Evolutionary conservation across 1,140 invertebrate genomes (phyloP).

Genomic region (Ceratosolen solmsi): DNA sequence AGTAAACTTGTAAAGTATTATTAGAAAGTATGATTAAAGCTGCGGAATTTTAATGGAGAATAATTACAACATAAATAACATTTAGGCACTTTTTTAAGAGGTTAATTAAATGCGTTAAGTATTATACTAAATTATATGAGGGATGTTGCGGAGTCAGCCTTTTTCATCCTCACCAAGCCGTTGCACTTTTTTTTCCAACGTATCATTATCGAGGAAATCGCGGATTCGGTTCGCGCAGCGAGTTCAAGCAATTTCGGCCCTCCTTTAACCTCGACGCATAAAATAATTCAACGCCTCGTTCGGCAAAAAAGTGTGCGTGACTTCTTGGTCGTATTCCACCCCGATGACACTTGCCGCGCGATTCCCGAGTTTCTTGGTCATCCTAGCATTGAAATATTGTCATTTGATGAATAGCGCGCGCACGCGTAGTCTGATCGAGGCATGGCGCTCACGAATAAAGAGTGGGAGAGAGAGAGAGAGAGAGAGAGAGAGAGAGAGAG

Average conservation of each 20-base stretch:
- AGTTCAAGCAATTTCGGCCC: not conserved
- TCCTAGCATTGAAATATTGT: not conserved
- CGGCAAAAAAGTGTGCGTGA: not conserved
- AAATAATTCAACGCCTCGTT: too few relatives aligned
- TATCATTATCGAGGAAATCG: not conserved
- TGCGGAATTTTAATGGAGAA: not conserved
- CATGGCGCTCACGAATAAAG: not conserved
- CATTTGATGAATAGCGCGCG: not conserved
- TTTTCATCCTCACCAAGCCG: not conserved
- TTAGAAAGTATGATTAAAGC: too few relatives aligned
- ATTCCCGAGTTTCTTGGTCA: not conserved
- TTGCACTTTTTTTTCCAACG: not conserved
- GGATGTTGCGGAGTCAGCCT: not conserved
- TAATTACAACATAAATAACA: not conserved
- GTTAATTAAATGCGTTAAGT: not conserved
- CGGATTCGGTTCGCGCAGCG: not conserved
- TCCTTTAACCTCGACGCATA: too few relatives aligned
- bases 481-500: not conserved
- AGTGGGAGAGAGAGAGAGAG: not conserved
- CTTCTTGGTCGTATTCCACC: too few relatives aligned
- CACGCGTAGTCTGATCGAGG: not conserved
- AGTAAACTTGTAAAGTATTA: not conserved
- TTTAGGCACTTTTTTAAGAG: not conserved
- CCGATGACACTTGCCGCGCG: too few relatives aligned
- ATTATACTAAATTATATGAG: not conserved